Evolutionary conservation across 2,888 invertebrate species (phyloP), one percentile per base, ranked within the genome.

Genomic region (Coelinius sp.): DNA sequence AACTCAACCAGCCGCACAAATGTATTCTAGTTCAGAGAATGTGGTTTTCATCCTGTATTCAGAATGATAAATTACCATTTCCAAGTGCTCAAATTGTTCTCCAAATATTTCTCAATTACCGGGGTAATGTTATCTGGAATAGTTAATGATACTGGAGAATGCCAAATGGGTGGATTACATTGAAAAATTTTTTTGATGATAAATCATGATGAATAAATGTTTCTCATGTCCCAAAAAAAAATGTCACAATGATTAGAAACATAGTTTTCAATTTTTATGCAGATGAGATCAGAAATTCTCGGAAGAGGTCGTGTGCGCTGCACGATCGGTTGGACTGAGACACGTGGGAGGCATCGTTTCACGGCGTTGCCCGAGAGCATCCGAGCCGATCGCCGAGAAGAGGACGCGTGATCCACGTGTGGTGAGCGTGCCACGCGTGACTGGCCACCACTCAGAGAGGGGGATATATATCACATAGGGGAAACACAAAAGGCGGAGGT

Each of bases 351-450:
- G 85, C 85, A 83, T 78, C 83, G 80, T 79, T 79, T 82, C 81
- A 76, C 83, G 84, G 80, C 71, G 27, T 73, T 62, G 71, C 59
- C 78, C 85, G 85, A 82, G 76, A 67, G 38, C 65, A 56, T 52
- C 78, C 83, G 83, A 82, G 73, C 65, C 24, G 7, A 38, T 24
- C 25, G n/a, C 14, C 68, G 67, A 77, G 71, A 53, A 73, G 75
- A 75, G 72, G 78, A 80, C 81, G 82, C 80, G 81, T 81, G 82
- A 80, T 82, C 83, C 85, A 84, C 86, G 85, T 83, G 86, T 83
- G 83, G 79, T 82, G 82, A 86, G 83, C 86, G 86, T 86, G 86
- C 86, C 85, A 83, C 84, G 84, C 86, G 85, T 83, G 86, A 84
- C 82, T 80, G 76, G 74, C 70, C 70, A 70, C 71, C 52, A 64